phyloP scores from a whole-genome alignment of 2,113 vertebrate genomes.

The Hystrix cristata region DNA sequence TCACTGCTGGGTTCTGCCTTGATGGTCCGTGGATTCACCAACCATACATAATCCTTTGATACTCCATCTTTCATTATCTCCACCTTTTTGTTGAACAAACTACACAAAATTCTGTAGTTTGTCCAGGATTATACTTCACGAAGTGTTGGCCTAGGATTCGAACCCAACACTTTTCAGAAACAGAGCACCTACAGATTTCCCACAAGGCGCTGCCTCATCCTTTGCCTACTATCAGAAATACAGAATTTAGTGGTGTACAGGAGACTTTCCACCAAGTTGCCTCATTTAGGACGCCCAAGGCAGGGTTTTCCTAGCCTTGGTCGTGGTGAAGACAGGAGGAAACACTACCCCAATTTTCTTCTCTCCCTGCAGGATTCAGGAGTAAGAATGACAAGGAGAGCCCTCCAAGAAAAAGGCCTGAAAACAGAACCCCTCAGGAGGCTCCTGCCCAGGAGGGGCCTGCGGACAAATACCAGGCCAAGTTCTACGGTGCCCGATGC shows the following conservation, averaged over 20 bases:
- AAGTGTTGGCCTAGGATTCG: not conserved
- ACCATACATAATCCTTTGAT: not conserved
- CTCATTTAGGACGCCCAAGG: not conserved
- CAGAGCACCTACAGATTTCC: not conserved
- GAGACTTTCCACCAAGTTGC: not conserved
- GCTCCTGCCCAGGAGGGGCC: slow-evolving; percentile 79
- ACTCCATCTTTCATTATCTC: not conserved
- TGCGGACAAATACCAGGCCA: slow-evolving; percentile 67
- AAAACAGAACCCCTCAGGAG: slow-evolving; percentile 78
- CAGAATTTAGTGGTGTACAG: not conserved
- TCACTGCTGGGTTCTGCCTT: not conserved
- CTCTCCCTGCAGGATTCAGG: slow-evolving; percentile 55
- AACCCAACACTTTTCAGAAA: not conserved
- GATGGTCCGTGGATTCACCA: not conserved
- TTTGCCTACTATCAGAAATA: not conserved
- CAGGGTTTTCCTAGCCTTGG: not conserved
- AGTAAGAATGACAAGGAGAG: slow-evolving; percentile 68
- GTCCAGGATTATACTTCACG: not conserved
- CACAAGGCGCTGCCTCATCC: not conserved
- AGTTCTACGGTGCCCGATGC: not conserved
- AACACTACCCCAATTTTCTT: slow-evolving; percentile 44
- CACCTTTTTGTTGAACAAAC: not conserved
- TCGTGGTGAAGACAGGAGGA: not conserved
- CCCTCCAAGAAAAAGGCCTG: slow-evolving; percentile 77
- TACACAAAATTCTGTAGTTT: not conserved